Evolutionary conservation across 37 sponge, comb jelly and placozoan species (phyloP), one percentile per base, ranked within the genome.

Genomic region (Hexactinellida sp.): DNA sequence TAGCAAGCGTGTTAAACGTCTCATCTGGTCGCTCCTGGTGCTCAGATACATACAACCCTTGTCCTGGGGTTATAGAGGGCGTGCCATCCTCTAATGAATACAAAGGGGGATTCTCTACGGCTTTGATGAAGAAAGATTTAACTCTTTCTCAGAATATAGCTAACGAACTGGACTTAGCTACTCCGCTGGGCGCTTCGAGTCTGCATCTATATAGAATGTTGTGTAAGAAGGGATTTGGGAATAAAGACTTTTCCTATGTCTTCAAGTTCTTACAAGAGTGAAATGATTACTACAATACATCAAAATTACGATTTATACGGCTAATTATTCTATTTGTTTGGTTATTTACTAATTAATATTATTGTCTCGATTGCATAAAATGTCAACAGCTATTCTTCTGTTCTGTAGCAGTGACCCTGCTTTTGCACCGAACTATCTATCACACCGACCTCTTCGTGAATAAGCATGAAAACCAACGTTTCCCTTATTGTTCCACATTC

Each of bases 121-220:
- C 86, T 19, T 93, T 99, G 83, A 99, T 99, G 92, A 82, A 38
- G 47, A 92, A 97, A 92, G 99, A 99, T 85, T 88, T 99, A 36
- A 90, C 89, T 7, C 84, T 99, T 36, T 93, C 96, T 54, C 91
- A 91, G 87, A 82, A 71, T 36, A 39, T 88, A 1, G 30, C 83
- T 35, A 87, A 35, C 3, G 51, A 76, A 16, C 55, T 38, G n/a
- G 55, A 87, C 13, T 24, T 91, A 0, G 23, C 90, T 16, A 92
- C 90, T 23, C 94, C 92, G 1, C 86, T 99, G 52, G 99, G 99
- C 0, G 37, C 88, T 5, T 37, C 91, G 37, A 89, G 93, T 38
- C 86, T 84, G 36, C 93, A 99, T 71, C 83, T 99, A 23, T 99
- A 95, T 84, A 52, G 83, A 9, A 83, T 92, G 24, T 82, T 99